Conservation (phyloP, 2,113 vertebrate genomes). For the Gymnocephalus cernua region DNA sequence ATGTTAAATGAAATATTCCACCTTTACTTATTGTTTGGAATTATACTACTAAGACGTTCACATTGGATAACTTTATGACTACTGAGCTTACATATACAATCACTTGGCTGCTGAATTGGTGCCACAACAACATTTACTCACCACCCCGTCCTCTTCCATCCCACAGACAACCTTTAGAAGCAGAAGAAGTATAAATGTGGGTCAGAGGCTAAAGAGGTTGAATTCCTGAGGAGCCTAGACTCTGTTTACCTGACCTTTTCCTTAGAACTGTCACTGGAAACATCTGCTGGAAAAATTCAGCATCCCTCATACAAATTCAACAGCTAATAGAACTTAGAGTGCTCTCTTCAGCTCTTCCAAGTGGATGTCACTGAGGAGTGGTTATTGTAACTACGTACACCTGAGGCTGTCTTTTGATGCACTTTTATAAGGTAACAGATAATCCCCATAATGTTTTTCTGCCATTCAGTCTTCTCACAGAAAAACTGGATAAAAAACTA, state of each 20-base stretch:
- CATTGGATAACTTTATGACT: background rate
- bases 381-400: slow-evolving; percentile 44
- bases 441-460: slow-evolving; percentile 23
- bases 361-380: slow-evolving; percentile 34
- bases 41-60: background rate
- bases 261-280: slow-evolving; percentile 59
- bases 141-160: too few species aligned
- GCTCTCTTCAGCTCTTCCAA: slow-evolving; percentile 33
- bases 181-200: slow-evolving; percentile 49
- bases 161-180: background rate
- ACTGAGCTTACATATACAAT: background rate
- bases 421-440: slow-evolving; percentile 38
- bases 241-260: slow-evolving; percentile 68
- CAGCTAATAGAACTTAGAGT: slow-evolving; percentile 45
- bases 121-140: too few species aligned
- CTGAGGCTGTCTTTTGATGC: slow-evolving; percentile 29
- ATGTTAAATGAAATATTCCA: background rate
- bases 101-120: too few species aligned
- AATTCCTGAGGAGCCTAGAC: slow-evolving; percentile 61
- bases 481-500: background rate
- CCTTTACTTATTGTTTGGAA: background rate
- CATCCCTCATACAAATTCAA: slow-evolving; percentile 59
- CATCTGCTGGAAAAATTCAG: slow-evolving; percentile 69
- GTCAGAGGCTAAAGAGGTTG: slow-evolving; percentile 60
- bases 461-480: background rate